A percentile compares a stretch with the other conserved stretches of the same genome.
phyloP scores from a whole-genome alignment of 2,888 invertebrate genomes.

The Oscheius sp. region DNA sequence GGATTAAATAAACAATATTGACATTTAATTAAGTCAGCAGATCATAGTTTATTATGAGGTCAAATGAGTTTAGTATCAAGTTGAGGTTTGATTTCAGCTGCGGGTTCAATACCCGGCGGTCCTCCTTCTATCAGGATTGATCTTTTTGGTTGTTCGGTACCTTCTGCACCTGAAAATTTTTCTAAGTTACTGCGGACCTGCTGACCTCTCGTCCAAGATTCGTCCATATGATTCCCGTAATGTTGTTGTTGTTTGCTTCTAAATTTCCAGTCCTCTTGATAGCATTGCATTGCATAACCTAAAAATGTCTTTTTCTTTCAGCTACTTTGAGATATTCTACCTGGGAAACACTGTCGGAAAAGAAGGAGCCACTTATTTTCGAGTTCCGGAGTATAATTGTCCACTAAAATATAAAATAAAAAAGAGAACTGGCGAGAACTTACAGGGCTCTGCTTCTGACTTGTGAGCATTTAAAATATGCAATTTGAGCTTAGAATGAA shows the following conservation, averaged over 20 bases:
- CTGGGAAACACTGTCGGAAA: conserved; percentile 38
- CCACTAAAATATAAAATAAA: neutral
- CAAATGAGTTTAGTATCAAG: conserved; percentile 13
- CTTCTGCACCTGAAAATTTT: neutral
- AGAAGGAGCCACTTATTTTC: conserved; percentile 38
- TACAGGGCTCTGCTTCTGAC: conserved; percentile 32
- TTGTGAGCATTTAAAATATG: conserved; percentile 38
- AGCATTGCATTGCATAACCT: conserved; percentile 36
- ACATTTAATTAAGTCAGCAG: no score
- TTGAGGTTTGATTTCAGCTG: conserved; percentile 11
- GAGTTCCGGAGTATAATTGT: conserved; percentile 35
- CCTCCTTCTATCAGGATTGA: conserved; percentile 32
- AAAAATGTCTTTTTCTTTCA: no score
- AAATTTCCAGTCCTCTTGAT: conserved; percentile 40
- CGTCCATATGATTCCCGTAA: conserved; percentile 34
- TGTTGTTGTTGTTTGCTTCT: conserved; percentile 38
- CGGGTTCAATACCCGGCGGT: neutral
- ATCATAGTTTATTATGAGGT: conserved; percentile 1
- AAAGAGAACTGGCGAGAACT: no score
- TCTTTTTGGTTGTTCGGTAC: conserved; percentile 25
- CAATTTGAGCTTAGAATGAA: conserved; percentile 38
- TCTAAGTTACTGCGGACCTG: neutral
- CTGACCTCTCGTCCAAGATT: conserved; percentile 20
- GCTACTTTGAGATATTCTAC: no score
- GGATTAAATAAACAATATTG: no score